These are phyloP conservation scores for Synchiropus splendidus DNA, from an alignment of 2,113 vertebrate genomes.

Conservation along the genomic window DNA sequence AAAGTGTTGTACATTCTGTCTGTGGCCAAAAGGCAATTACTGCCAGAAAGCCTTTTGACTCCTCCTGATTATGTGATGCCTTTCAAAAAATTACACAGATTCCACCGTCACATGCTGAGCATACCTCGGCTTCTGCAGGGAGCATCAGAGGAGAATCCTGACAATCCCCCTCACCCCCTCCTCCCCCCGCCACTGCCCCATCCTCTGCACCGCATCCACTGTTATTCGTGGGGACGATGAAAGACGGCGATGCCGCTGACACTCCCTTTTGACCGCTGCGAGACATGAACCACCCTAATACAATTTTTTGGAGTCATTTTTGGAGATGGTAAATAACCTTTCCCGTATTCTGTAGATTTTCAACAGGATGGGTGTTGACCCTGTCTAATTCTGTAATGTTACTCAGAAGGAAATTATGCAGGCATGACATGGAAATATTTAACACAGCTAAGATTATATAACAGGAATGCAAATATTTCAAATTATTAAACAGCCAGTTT, in stretches of 20 bases:
- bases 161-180: no score
- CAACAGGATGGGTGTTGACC: no score
- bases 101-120: constrained; percentile 47
- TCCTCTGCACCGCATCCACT: constrained; percentile 26
- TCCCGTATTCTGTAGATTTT: no score
- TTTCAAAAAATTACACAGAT: constrained; percentile 50
- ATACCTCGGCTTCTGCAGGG: constrained; percentile 35
- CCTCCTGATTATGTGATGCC: constrained; percentile 47
- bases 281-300: constrained; percentile 20
- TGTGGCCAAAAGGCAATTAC: constrained; percentile 43
- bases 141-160: constrained; percentile 11
- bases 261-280: constrained; percentile 33
- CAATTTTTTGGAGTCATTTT: constrained; percentile 9
- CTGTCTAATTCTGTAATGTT: no score
- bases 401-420: no score
- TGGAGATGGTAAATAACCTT: not conserved
- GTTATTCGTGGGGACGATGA: constrained; percentile 45
- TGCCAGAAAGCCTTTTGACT: constrained; percentile 49
- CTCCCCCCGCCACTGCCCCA: no score
- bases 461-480: no score
- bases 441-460: no score
- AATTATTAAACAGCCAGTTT: no score
- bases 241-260: constrained; percentile 38
- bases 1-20: constrained; percentile 36
- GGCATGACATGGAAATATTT: no score